Conservation (phyloP, 2,797 vertebrate species). For the Petrocephalus schoutedeni region DNA sequence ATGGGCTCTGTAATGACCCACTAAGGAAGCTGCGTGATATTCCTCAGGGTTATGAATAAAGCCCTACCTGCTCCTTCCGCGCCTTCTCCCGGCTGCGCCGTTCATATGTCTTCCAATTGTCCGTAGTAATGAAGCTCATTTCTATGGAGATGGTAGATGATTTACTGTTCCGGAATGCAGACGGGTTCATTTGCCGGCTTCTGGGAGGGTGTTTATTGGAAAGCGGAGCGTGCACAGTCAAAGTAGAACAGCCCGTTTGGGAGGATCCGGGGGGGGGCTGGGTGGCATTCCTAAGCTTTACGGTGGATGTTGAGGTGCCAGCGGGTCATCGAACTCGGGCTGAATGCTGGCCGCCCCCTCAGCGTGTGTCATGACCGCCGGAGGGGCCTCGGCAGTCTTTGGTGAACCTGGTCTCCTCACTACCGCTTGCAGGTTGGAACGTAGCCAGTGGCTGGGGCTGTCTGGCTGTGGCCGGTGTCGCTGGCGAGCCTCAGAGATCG, state of each 20-base stretch:
- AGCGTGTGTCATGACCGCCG: background rate
- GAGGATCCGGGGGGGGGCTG: background rate
- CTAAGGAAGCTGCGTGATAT: conserved; percentile 17
- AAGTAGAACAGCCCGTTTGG: conserved; percentile 7
- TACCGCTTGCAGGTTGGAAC: background rate
- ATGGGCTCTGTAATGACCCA: conserved; percentile 37
- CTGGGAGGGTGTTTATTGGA: background rate
- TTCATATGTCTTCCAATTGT: conserved; percentile 13
- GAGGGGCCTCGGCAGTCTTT: background rate
- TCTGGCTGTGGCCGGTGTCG: background rate
- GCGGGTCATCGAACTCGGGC: background rate
- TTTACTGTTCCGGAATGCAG: background rate
- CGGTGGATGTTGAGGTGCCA: background rate
- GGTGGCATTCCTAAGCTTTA: background rate
- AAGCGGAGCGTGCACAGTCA: background rate
- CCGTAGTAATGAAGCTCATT: conserved; percentile 1
- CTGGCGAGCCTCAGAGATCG: background rate
- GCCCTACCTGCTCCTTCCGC: background rate
- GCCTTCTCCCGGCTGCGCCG: background rate
- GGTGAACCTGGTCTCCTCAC: background rate
- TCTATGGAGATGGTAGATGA: background rate
- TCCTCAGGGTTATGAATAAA: conserved; percentile 19
- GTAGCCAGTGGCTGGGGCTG: background rate
- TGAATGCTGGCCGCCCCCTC: background rate
- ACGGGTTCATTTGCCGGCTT: background rate